Evolutionary conservation across 2,797 vertebrate genomes (phyloP), one percentile per base, ranked within the genome.

Genomic region (Chromis chromis): DNA sequence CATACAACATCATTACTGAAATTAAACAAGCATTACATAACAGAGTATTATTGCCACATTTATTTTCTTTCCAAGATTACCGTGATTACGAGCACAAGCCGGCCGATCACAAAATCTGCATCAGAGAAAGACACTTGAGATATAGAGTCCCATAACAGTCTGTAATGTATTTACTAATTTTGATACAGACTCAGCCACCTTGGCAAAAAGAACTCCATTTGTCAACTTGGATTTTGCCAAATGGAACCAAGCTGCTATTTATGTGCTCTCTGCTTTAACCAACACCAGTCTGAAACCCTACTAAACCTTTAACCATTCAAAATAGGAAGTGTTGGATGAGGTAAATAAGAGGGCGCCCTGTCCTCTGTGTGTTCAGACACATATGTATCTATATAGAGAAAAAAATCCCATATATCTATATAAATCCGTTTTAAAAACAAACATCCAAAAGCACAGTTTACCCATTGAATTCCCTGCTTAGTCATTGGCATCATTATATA

Each of bases 31-130:
- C 87, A 91, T 84, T 83, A 88, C 71, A 81, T 76, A 83, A 87
- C 76, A 82, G 71, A 89, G 65, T 85, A 87, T 94, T 94, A 93
- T 93, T 94, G 92, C 93, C 92, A 89, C 84, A 64, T 78, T 73
- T 74, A 85, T 84, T 86, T 85, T 82, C 74, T 80, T 67, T 83
- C 60, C 61, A 63, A 54, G 42, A 68, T 74, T 49, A 83, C 13
- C 25, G 61, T 10, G 62, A 84, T 75, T 59, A 85, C 67, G 80
- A 88, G 59, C 50, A 85, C 67, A 78, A 88, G 59, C 50, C 33
- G 71, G 79, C 81, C 14, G 42, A 75, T 78, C 22, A 46, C 76
- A 42, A 65, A 64, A 58, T 70, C 67, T 49, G 46, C 60, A 72
- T 81, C 84, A 52, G 83, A 65, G 74, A 22, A 86, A 86, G 77